Evolutionary conservation across 2,113 vertebrate species (phyloP), one percentile per base, ranked within the genome.

Genomic region (Carassius carassius): DNA sequence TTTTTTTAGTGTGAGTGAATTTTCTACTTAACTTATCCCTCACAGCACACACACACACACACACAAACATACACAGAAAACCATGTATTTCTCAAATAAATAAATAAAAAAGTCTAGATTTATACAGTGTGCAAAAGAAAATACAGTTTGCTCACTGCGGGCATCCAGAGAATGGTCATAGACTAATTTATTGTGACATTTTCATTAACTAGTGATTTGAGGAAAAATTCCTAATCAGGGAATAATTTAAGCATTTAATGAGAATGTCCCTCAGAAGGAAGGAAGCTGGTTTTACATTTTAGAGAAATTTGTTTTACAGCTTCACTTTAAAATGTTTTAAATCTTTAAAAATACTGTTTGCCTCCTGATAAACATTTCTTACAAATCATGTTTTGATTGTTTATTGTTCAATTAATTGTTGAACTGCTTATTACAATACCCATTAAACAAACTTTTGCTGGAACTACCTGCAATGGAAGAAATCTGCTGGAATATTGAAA

Each of bases 141-240:
- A 35, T 13, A 74, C 12, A 47, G n/a, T 49, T 8, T 47, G 72
- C 72, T 47, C 70, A 73, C 21, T 41, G 17, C n/a, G 72, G 72
- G 70, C 41, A 23, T 47, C n/a, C 13, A 16, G 72, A 25, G 23
- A 49, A 49, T 74, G 1, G 21, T 12, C 19, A 70, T 19, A 70
- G 67, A 70, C 67, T 70, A 16, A 74, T 49, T 49, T 47, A 74
- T 49, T 74, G 41, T 25, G 72, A 49, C n/a, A 74, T 74, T 74
- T 47, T 49, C 72, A 75, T 75, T 41, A 47, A 37, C 13, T 37
- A 72, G 1, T 44, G 44, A 75, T 49, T 75, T 49, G 44, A 51
- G 41, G 14, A 23, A 75, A 51, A 75, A 16, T 1, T 72, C 19
- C 10, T 41, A 37, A 72, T 72, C 69, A 12, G 19, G 5, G 4